phyloP scores from a whole-genome alignment of 2,888 invertebrate genomes.

The Sphaerophoria taeniata region DNA sequence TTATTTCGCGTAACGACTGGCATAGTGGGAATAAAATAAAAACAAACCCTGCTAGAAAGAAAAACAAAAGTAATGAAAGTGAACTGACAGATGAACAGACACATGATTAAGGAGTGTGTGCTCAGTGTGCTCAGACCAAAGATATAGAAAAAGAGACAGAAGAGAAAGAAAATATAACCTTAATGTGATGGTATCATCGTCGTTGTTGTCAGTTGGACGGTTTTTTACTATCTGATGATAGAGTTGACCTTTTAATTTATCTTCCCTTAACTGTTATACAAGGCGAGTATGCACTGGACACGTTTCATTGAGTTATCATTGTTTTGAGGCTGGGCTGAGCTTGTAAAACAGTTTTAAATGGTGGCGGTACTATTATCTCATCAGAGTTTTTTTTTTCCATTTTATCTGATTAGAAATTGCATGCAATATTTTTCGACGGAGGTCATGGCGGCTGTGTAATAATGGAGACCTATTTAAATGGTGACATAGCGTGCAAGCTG shows the following conservation, averaged over 20 bases:
- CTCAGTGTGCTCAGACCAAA: background rate
- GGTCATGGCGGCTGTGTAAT: conserved; percentile 46
- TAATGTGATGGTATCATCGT: conserved; percentile 18
- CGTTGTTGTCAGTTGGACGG: background rate
- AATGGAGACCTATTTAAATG: conserved; percentile 29
- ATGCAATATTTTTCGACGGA: conserved; percentile 43
- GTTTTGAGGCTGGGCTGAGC: conserved; percentile 6
- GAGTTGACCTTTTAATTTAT: conserved; percentile 63
- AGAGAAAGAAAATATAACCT: background rate
- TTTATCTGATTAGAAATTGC: conserved; percentile 49
- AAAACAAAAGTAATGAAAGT: conserved; percentile 45
- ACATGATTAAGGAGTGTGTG: conserved; percentile 20
- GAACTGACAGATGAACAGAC: conserved; percentile 23
- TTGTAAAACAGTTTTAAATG: conserved; percentile 55
- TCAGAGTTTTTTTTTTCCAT: conserved; percentile 37
- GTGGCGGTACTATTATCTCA: conserved; percentile 59
- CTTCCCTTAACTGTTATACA: conserved; percentile 43
- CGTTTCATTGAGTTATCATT: background rate
- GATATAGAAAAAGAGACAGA: background rate
- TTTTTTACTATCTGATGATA: background rate
- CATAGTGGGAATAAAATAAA: background rate
- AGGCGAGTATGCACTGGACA: background rate
- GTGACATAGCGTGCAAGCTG: conserved; percentile 36
- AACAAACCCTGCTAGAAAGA: conserved; percentile 5
- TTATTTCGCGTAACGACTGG: background rate